Conservation (phyloP, 2,113 vertebrate species). For the Triplophysa tibetana region DNA sequence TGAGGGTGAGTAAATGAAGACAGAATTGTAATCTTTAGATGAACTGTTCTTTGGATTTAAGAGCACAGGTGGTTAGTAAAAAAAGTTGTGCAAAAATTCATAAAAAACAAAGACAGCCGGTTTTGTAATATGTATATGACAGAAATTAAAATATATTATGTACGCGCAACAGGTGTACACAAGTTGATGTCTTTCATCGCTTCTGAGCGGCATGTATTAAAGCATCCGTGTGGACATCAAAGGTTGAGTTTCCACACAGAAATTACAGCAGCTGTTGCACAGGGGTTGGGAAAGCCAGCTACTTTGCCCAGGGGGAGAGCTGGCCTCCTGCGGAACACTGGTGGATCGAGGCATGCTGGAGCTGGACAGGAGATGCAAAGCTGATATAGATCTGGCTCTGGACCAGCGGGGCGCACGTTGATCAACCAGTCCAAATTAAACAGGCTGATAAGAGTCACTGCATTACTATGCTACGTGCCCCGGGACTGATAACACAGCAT, state of each 20-base stretch:
- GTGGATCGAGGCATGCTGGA: slow-evolving; percentile 10
- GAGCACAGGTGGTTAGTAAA: too few relatives aligned
- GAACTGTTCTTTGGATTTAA: too few relatives aligned
- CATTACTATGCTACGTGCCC: slow-evolving; percentile 31
- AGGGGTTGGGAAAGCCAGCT: neutral
- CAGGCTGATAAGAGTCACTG: slow-evolving; percentile 47
- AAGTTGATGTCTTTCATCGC: neutral
- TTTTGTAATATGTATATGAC: neutral
- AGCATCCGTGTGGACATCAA: slow-evolving; percentile 24
- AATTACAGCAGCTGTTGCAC: slow-evolving; percentile 16
- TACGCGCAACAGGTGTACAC: neutral
- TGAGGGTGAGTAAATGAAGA: too few relatives aligned
- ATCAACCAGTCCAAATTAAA: slow-evolving; percentile 54
- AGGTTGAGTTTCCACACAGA: slow-evolving; percentile 20
- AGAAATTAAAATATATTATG: neutral
- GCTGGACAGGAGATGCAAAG: slow-evolving; percentile 24
- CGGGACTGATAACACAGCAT: slow-evolving; percentile 38
- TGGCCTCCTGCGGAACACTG: slow-evolving; percentile 13
- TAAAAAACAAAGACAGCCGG: too few relatives aligned
- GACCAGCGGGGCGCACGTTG: slow-evolving; percentile 35
- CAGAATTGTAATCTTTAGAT: too few relatives aligned
- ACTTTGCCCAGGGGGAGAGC: neutral
- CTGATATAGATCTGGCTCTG: slow-evolving; percentile 26
- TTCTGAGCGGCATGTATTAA: neutral
- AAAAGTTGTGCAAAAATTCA: too few relatives aligned